Base-by-base conservation (phyloP, 2,113 vertebrate species). In the Anguilla japonica region DNA sequence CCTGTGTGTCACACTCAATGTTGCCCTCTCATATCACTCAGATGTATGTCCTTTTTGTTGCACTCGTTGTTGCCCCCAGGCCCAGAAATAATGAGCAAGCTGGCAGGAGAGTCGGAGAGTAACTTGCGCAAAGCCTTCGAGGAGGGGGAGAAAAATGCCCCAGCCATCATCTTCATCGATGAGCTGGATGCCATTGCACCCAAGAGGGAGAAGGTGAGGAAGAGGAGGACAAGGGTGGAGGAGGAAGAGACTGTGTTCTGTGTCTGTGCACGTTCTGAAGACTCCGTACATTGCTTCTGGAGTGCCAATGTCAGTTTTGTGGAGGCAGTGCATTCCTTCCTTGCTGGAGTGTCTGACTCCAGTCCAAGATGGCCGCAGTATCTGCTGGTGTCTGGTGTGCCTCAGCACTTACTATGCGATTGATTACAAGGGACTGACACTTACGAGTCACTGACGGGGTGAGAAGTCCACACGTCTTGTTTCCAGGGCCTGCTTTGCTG, bases 131-230 rank as follows among this genome's bases (percentile, higher is more conserved):
- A 90, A 63, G 89, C 89, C 0, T 90, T 90, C 29, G 89, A 90
- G 18, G 89, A 90, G 67, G 87, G 84, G 0, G 89, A 90, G 86
- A 90, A 90, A 57, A 90, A 90, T 1, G 87, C 89, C 0, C 89
- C 89, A 13, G 89, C 89, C 41, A 90, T 90, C 84, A 90, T 90
- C 53, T 90, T 90, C 84, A 90, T 90, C 40, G 89, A 90, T 60
- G 89, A 90, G 46, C 84, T 90, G 63, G 89, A 90, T 3, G 88
- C 89, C 56, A 90, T 90, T 15, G 89, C 89, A 26, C 89, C 89
- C 5, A 90, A 90, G 60, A 89, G 89, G 50, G 89, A 90, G 86
- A 90, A 90, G 88, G 89, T 90, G 41, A 9, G 53, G 13, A 29
- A 1, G 40, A 20, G 20, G 14, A 75, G 71, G 22, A 71, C 57